A percentile compares a stretch with the other conserved stretches of the same genome.
Conservation (phyloP, 2,888 invertebrate species). For the Agrenia bidenticulata region DNA sequence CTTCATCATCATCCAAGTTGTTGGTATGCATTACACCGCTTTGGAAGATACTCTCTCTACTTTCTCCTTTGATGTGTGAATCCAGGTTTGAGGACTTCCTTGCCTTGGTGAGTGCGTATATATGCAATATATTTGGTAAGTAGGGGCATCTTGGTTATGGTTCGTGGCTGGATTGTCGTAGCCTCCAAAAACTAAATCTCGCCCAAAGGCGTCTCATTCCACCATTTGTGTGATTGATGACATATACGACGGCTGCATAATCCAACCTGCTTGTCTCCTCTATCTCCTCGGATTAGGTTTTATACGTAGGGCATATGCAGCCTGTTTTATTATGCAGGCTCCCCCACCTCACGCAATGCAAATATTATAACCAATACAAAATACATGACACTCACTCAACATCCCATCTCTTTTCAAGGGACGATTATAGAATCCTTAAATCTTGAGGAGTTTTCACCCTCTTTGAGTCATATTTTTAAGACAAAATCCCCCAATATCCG, state of each 20-base stretch:
- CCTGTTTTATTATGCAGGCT: not conserved
- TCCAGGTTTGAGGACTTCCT: slow-evolving; percentile 32
- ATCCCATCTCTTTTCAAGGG: slow-evolving; percentile 1
- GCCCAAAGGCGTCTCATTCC: slow-evolving; percentile 48
- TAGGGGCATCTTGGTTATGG: no score
- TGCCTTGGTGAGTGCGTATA: not conserved
- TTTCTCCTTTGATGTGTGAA: slow-evolving; percentile 46
- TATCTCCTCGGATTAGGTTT: slow-evolving; percentile 47
- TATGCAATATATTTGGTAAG: no score
- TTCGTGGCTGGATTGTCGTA: no score
- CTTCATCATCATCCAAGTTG: slow-evolving; percentile 28
- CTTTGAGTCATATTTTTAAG: no score
- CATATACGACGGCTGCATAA: slow-evolving; percentile 52
- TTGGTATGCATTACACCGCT: slow-evolving; percentile 54
- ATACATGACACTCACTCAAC: slow-evolving; percentile 13
- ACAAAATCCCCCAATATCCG: no score
- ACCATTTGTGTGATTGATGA: slow-evolving; percentile 53
- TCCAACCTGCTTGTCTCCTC: slow-evolving; percentile 51
- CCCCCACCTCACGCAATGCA: slow-evolving; percentile 12
- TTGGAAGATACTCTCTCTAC: slow-evolving; percentile 25
- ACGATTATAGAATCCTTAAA: no score
- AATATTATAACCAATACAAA: slow-evolving; percentile 20
- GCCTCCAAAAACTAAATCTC: slow-evolving; percentile 36
- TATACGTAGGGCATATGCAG: not conserved
- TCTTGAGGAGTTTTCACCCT: no score